phyloP scores from a whole-genome alignment of 2,797 vertebrate genomes.

The Sebastes taczanowskii region DNA sequence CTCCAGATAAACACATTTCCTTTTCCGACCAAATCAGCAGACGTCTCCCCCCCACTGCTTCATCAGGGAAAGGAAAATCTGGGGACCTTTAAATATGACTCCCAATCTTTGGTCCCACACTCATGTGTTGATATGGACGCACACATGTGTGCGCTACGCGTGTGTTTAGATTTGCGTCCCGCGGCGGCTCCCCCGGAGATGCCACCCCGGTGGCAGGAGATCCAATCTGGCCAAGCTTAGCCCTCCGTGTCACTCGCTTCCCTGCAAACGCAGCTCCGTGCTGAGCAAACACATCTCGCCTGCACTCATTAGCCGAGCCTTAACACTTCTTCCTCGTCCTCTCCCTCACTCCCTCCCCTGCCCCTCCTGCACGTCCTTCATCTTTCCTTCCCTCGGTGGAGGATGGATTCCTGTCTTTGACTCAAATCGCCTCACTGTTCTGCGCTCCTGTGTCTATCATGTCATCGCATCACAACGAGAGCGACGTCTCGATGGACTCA shows the following conservation, averaged over 20 bases:
- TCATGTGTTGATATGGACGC: background rate
- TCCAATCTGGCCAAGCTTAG: constrained; percentile 66
- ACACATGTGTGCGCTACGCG: background rate
- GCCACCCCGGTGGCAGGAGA: constrained; percentile 40
- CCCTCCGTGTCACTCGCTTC: constrained; percentile 52
- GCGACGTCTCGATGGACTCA: background rate
- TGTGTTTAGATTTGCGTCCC: constrained; percentile 43
- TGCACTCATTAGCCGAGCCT: constrained; percentile 66
- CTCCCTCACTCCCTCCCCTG: background rate
- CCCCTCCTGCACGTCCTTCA: constrained; percentile 10
- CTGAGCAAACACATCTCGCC: constrained; percentile 70
- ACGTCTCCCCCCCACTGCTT: constrained; percentile 31
- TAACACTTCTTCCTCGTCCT: constrained; percentile 16
- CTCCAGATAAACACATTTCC: background rate
- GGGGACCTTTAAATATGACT: constrained; percentile 20
- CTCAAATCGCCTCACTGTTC: constrained; percentile 1
- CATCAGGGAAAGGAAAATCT: constrained; percentile 43
- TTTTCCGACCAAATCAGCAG: constrained; percentile 43
- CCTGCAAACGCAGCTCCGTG: constrained; percentile 29
- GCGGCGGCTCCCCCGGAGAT: constrained; percentile 34
- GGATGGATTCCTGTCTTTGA: constrained; percentile 9
- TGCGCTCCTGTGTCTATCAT: constrained; percentile 9
- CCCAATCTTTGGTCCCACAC: constrained; percentile 31
- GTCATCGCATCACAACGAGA: constrained; percentile 17
- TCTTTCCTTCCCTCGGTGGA: background rate